Base-by-base conservation (phyloP, 1,140 invertebrate species). In the Lutraria rhynchaena region DNA sequence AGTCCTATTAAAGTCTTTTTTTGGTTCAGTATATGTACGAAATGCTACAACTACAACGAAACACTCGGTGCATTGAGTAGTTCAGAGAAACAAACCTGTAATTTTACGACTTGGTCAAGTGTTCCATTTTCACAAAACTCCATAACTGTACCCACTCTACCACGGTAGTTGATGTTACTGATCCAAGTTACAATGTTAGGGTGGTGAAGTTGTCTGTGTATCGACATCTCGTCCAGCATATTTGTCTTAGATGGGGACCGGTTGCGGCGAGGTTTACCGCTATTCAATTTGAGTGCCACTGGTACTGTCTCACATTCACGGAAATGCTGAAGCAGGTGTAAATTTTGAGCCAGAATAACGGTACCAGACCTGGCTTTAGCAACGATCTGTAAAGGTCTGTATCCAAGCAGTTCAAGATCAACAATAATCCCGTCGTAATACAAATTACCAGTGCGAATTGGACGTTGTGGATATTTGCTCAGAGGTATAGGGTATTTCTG, bases 51-150 rank as follows among this genome's bases (percentile, higher is more conserved):
- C n/a, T n/a, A n/a, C n/a, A n/a, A n/a, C n/a, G n/a, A n/a, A n/a
- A n/a, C n/a, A n/a, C n/a, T n/a, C n/a, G n/a, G n/a, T n/a, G n/a
- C n/a, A n/a, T n/a, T n/a, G n/a, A n/a, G n/a, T n/a, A n/a, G n/a
- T n/a, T n/a, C n/a, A 41, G 37, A 41, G 5, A 41, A 41, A 11
- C 41, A 22, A 70, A 80, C 76, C 65, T 80, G 76, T 7, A 65
- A 9, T 37, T 78, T 78, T 13, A 90, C 81, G 49, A 90, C 65
- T 60, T 87, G 83, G 33, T 87, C 85, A 13, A 90, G 82, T 69
- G 81, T 87, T n/a, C 89, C 89, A 65, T 81, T 84, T 27, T 88
- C 86, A 77, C 89, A 90, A 71, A 89, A 89, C 57, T 90, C 89
- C 77, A 89, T 70, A 33, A 90, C 86, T 13, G 87, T 81, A 24